Evolutionary conservation across 1,140 invertebrate genomes (phyloP).

Genomic region (Arctopsyche grandis): DNA sequence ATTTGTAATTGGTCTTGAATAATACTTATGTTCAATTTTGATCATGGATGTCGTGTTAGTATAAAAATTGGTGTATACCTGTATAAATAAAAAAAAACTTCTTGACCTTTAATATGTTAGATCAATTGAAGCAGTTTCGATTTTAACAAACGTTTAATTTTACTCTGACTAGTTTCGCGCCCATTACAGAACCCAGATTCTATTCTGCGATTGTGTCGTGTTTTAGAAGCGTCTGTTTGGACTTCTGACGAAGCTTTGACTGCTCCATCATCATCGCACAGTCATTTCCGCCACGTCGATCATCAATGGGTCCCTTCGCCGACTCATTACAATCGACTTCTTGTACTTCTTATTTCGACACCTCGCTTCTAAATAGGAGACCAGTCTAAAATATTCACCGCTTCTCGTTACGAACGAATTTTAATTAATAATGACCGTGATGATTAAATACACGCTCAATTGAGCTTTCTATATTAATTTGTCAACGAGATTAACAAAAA

Average conservation of each 20-base stretch:
- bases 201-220: not conserved
- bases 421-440: no score
- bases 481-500: no score
- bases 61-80: no score
- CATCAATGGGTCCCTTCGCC: constrained; percentile 30
- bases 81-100: no score
- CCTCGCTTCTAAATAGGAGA: not conserved
- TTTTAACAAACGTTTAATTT: no score
- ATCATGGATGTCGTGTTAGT: no score
- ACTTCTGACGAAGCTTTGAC: not conserved
- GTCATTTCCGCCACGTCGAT: constrained; percentile 41
- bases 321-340: constrained; percentile 27
- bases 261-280: constrained; percentile 32
- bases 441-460: not conserved
- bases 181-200: not conserved
- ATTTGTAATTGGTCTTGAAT: no score
- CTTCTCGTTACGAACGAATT: not conserved
- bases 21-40: no score
- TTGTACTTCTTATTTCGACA: constrained; percentile 9
- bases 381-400: not conserved
- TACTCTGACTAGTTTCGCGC: not conserved
- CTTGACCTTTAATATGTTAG: no score
- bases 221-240: no score
- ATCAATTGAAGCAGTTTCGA: no score
- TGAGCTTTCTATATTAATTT: not conserved